Percentiles rank a stretch among this genome's conserved stretches.
These are phyloP conservation scores for Aspidiotus rigidus DNA, from an alignment of 2,888 invertebrate species.

Conservation along the genomic window DNA sequence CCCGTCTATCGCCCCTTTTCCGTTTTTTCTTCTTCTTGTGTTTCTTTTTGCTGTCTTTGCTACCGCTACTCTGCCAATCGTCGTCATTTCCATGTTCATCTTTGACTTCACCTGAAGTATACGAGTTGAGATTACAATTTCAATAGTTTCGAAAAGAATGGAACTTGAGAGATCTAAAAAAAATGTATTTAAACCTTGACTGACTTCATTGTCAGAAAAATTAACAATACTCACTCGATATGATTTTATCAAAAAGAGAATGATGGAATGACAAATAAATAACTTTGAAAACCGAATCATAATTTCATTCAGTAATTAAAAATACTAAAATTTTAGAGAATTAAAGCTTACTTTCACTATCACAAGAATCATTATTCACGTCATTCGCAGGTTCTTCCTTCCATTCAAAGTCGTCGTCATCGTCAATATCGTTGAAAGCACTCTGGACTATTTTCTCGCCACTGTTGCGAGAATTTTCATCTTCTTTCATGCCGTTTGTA, in stretches of 20 bases:
- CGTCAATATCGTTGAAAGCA: constrained; percentile 24
- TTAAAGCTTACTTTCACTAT: constrained; percentile 20
- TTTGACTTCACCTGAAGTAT: background rate
- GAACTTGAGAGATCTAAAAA: background rate
- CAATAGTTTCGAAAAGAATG: background rate
- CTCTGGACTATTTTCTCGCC: constrained; percentile 8
- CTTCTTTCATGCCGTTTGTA: constrained; percentile 3
- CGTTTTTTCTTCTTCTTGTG: constrained; percentile 30
- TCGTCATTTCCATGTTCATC: constrained; percentile 6
- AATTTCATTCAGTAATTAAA: background rate
- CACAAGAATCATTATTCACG: constrained; percentile 15
- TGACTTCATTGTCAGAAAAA: too few relatives aligned
- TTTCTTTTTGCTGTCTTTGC: constrained; percentile 29
- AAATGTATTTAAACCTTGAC: too few relatives aligned
- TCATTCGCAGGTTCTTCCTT: constrained; percentile 33
- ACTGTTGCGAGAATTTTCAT: constrained; percentile 6
- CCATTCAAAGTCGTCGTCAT: constrained; percentile 37
- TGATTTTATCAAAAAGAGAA: too few relatives aligned
- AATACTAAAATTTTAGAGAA: background rate
- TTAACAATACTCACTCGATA: too few relatives aligned
- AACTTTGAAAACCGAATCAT: background rate
- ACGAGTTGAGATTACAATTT: background rate
- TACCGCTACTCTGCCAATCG: constrained; percentile 33
- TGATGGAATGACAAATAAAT: background rate
- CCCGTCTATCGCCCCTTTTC: constrained; percentile 32